These are phyloP conservation scores for Drosophila phalerata DNA, from an alignment of 2,888 invertebrate genomes.

Conservation along the genomic window DNA sequence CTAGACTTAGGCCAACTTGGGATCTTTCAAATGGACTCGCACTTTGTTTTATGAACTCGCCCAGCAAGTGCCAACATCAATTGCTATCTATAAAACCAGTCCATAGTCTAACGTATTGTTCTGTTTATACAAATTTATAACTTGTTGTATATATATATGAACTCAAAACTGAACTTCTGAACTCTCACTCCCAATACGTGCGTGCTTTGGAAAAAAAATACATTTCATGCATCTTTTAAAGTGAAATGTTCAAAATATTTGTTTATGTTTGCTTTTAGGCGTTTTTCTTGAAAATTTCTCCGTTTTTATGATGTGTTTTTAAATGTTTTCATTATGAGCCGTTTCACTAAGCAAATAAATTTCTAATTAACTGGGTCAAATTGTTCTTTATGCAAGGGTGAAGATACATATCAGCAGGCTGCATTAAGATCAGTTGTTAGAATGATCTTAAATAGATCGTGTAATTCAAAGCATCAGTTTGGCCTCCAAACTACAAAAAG, in stretches of 20 bases:
- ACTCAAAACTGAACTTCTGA: conserved; percentile 55
- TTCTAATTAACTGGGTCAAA: conserved; percentile 37
- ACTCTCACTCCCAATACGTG: conserved; percentile 24
- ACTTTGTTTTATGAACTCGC: conserved; percentile 55
- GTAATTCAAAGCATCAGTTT: conserved; percentile 23
- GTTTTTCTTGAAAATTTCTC: conserved; percentile 11
- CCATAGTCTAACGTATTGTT: conserved; percentile 7
- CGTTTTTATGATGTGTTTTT: conserved; percentile 75
- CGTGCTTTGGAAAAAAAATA: conserved; percentile 55
- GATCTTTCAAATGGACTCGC: conserved; percentile 23
- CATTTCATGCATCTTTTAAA: conserved; percentile 61
- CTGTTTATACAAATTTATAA: conserved; percentile 15
- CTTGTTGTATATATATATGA: conserved; percentile 11
- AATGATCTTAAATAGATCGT: background rate
- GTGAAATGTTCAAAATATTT: conserved; percentile 52
- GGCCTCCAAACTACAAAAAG: conserved; percentile 40
- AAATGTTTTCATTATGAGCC: conserved; percentile 75
- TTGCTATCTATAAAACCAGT: conserved; percentile 8
- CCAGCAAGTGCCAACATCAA: conserved; percentile 10
- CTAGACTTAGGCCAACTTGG: conserved; percentile 38
- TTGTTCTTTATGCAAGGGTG: background rate
- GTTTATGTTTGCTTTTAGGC: conserved; percentile 70
- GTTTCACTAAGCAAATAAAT: conserved; percentile 74
- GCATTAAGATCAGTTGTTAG: background rate
- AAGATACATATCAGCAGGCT: background rate